Conservation (phyloP, 2,888 invertebrate genomes). For the Nasonovia ribisnigri region DNA sequence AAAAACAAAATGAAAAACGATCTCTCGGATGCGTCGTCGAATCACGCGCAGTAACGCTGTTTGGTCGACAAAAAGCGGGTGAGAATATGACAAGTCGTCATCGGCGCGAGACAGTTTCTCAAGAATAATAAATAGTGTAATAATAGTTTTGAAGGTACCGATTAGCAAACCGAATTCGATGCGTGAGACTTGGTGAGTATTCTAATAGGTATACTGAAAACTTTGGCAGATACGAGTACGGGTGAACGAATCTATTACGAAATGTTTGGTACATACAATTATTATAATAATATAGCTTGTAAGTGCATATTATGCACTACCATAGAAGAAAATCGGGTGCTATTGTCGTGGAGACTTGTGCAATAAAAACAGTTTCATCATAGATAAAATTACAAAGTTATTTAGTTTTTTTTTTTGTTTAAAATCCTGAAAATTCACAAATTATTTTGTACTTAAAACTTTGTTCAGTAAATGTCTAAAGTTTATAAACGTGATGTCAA, state of each 20-base stretch:
- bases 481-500: not conserved
- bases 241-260: not conserved
- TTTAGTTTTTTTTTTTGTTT: not conserved
- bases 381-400: not conserved
- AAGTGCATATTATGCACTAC: not conserved
- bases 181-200: not conserved
- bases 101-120: not conserved
- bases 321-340: not conserved
- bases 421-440: not conserved
- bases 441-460: not conserved
- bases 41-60: not conserved
- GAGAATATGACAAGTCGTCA: too few species aligned
- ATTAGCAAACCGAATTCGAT: not conserved
- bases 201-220: not conserved
- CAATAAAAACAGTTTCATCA: not conserved
- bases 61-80: not conserved
- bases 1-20: not conserved
- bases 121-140: not conserved
- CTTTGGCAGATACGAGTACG: not conserved
- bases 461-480: not conserved
- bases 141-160: not conserved
- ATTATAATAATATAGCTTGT: not conserved
- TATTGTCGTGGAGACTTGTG: not conserved
- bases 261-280: not conserved
- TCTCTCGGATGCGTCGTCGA: not conserved